phyloP scores from a whole-genome alignment of 2,797 vertebrate genomes.

The Siniperca scherzeri region DNA sequence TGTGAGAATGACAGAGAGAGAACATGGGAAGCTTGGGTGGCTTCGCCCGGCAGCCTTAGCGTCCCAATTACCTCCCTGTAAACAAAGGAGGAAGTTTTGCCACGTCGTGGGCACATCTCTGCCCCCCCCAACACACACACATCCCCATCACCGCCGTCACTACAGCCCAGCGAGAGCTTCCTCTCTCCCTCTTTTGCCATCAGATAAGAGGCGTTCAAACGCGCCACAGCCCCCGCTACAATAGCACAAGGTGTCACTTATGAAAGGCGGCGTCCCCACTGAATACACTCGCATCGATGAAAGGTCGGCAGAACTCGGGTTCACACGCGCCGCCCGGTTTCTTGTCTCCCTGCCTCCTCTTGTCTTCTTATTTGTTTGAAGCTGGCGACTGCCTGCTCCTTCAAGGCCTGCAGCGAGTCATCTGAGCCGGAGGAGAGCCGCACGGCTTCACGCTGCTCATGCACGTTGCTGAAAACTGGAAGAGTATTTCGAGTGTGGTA shows the following conservation, averaged over 20 bases:
- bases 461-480: slow-evolving; percentile 17
- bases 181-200: slow-evolving; percentile 59
- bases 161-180: slow-evolving; percentile 57
- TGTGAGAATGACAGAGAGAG: slow-evolving; percentile 61
- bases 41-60: slow-evolving; percentile 58
- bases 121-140: slow-evolving; percentile 26
- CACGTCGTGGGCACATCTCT: slow-evolving; percentile 63
- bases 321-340: slow-evolving; percentile 56
- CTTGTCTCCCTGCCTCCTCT: slow-evolving; percentile 62
- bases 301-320: slow-evolving; percentile 73
- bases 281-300: slow-evolving; percentile 74
- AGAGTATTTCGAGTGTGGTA: neutral
- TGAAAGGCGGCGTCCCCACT: slow-evolving; percentile 76
- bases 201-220: slow-evolving; percentile 78
- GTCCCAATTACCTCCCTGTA: slow-evolving; percentile 80
- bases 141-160: slow-evolving; percentile 17
- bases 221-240: slow-evolving; percentile 68
- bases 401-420: slow-evolving; percentile 43
- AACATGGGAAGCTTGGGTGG: slow-evolving; percentile 58
- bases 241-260: slow-evolving; percentile 80
- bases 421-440: slow-evolving; percentile 30
- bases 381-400: slow-evolving; percentile 58
- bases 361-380: slow-evolving; percentile 70
- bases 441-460: slow-evolving; percentile 16
- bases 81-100: slow-evolving; percentile 81